Evolutionary conservation across 2,113 vertebrate species (phyloP), one percentile per base, ranked within the genome.

Genomic region (Pterocles burchelli): DNA sequence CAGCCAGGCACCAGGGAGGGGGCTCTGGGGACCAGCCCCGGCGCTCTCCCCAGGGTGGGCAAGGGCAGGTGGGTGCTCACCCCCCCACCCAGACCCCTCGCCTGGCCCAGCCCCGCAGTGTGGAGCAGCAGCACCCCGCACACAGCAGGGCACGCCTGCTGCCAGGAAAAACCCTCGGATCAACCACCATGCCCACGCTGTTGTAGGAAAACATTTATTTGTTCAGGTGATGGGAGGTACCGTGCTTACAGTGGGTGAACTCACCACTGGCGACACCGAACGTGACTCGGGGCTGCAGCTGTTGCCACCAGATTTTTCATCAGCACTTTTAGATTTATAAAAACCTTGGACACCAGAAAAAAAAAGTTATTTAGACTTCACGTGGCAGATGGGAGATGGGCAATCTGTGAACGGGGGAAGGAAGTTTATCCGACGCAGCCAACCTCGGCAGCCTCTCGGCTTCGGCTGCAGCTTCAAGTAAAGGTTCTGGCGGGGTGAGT

Each of bases 161-260:
- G 5, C 73, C 1, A 3, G 81, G 34, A 66, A 52, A 25, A 34
- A 43, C 91, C 65, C 41, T 73, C 8, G 28, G 91, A 98, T 78
- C 79, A 98, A 94, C 71, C 97, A 94, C 51, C 67, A 83, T 92
- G 95, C 79, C 96, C 93, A 84, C 74, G 43, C 70, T 65, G 1
- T 97, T 61, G 54, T 97, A 98, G 95, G 96, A 98, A 98, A 98
- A 98, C 98, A 97, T 98, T 98, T 98, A 98, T 98, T 98, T 95
- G 89, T 97, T 97, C 95, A 96, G 95, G 97, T 97, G 98, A 97
- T 97, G 95, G 81, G 97, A 97, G 97, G 96, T 97, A 98, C 96
- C 96, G 85, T 77, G 97, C 97, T 95, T 98, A 98, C 97, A 97
- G 96, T 97, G 75, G 58, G 94, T 95, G 98, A 97, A 91, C 94